Base-by-base conservation (phyloP, 2,888 invertebrate species). In the Frankliniella intonsa region DNA sequence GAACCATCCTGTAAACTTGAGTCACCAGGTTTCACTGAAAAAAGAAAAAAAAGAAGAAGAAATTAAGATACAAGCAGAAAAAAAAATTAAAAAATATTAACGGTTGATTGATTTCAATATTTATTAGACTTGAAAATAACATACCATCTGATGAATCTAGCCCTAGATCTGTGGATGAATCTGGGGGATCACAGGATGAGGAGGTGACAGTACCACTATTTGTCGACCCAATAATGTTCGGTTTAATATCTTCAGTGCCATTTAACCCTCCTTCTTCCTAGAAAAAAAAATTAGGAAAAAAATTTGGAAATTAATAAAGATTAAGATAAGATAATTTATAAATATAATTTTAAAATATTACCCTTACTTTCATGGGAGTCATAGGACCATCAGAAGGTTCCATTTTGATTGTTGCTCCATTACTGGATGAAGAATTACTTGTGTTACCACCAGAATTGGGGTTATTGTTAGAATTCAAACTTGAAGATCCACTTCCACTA, bases 21-120 rank as follows among this genome's bases (percentile, higher is more conserved):
- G 62, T 85, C 85, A 82, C 84, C 85, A 51, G 84, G 82, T 84
- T 85, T 85, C 14, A 82, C 85, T 84, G 81, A 27, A 84, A 84
- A 81, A 79, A 5, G 80, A 62, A 81, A 81, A 79, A 81, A 50
- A 82, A 19, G 10, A 55, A 10, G 8, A 62, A 62, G 0, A 62
- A 17, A 14, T 19, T 62, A 62, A 12, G 14, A 62, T 62, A 62
- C 19, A 62, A 62, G 62, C 8, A 22, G 69, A 76, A 22, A 69
- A 3, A 69, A 22, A 76, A 25, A 10, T 12, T 25, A 76, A 25
- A 76, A 25, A 1, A 76, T 76, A 8, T 25, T 25, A 22, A 76
- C 5, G 38, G 2, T 5, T 38, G 38, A 5, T 38, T 38, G 38
- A 38, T 5, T 38, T 38, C n/a, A 76, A 69, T 69, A 3, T 14